Base-by-base conservation (phyloP, 2,797 vertebrate genomes). In the Ptychadena robeensis region DNA sequence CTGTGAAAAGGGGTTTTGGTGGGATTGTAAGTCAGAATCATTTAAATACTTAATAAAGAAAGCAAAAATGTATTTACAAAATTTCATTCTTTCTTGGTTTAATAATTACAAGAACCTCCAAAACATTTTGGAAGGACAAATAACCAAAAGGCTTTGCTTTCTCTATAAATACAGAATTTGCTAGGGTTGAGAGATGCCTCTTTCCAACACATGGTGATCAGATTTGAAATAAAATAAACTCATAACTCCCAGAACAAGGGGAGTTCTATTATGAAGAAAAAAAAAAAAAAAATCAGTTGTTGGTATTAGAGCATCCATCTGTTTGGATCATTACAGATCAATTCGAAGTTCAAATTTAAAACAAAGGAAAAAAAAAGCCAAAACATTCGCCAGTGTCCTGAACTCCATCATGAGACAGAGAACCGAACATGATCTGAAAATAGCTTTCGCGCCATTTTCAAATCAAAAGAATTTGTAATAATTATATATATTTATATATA, bases 21-120 rank as follows among this genome's bases (percentile, higher is more conserved):
- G 93, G 90, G 90, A 75, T 75, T 80, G 53, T 70, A 81, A 32
- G 72, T 76, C 78, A 70, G 72, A 81, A 85, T 85, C 78, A 96
- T 96, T 61, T 97, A 96, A 96, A 96, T 96, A 96, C 93, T 96
- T 94, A 94, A 95, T 93, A 95, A 96, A 95, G 91, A 94, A 94
- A 95, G 90, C 92, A 94, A 94, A 94, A 95, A 92, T n/a, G 89
- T 96, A 96, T 96, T 93, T 96, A 96, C 95, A 96, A 94, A n/a
- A 91, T 94, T 91, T 95, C 92, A 94, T 95, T 94, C 93, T 94
- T 94, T 88, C 90, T 90, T 86, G 83, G 86, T 65, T 68, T 91
- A 92, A 93, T 93, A 94, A 94, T 94, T 93, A 95, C 93, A 95
- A 94, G 92, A 94, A 92, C 91, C 94, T 94, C 94, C 89, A 90